Percentiles rank a stretch among this genome's conserved stretches.
Conservation (phyloP, 2,888 invertebrate species). For the Pecten maximus region DNA sequence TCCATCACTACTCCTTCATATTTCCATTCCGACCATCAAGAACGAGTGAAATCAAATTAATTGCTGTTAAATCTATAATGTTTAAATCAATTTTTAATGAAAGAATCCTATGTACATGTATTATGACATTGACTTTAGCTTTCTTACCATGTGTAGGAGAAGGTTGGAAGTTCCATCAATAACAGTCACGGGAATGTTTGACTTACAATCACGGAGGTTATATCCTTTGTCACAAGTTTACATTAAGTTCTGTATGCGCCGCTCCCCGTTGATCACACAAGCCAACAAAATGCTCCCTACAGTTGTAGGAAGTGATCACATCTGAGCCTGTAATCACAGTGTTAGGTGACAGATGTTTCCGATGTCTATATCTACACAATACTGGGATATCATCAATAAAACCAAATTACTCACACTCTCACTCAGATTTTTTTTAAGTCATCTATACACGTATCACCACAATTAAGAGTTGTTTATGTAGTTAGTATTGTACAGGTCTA, state of each 20-base stretch:
- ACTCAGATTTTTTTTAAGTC: neutral
- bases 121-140: neutral
- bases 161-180: neutral
- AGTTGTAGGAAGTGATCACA: neutral
- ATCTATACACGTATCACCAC: neutral
- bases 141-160: neutral
- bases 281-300: neutral
- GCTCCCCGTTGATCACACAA: neutral
- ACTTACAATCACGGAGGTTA: neutral
- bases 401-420: neutral
- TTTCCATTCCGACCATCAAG: too few species aligned
- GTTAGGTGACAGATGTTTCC: neutral
- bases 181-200: neutral
- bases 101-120: neutral
- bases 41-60: too few species aligned
- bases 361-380: neutral
- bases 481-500: neutral
- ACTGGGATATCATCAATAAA: conserved; percentile 21
- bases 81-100: neutral
- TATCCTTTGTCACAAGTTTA: conserved; percentile 6
- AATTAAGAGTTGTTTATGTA: neutral
- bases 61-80: too few species aligned
- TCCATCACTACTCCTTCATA: too few species aligned
- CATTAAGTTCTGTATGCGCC: neutral
- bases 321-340: neutral